phyloP scores from a whole-genome alignment of 1,140 invertebrate genomes.

The Pollicipes pollicipes region DNA sequence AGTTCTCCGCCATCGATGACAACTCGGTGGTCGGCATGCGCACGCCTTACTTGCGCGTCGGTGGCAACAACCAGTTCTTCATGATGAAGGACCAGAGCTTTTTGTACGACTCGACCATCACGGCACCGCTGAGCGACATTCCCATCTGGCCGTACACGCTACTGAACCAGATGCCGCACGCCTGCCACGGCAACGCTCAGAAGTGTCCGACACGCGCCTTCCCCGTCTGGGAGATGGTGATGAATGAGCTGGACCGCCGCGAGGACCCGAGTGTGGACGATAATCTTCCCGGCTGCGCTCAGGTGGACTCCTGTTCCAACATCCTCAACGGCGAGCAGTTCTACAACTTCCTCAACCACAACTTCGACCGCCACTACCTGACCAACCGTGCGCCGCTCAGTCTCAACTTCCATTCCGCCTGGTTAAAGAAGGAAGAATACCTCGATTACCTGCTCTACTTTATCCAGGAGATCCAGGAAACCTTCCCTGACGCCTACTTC shows the following conservation, averaged over 20 bases:
- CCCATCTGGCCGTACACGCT: slow-evolving; percentile 94
- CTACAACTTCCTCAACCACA: slow-evolving; percentile 88
- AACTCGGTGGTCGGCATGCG: slow-evolving; percentile 85
- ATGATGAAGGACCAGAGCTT: slow-evolving; percentile 97
- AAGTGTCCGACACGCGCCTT: slow-evolving; percentile 74
- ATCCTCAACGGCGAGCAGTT: slow-evolving; percentile 83
- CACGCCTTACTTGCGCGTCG: slow-evolving; percentile 77
- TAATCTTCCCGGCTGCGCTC: slow-evolving; percentile 78
- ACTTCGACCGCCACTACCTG: slow-evolving; percentile 86
- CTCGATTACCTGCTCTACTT: slow-evolving; percentile 82
- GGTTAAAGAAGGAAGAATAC: slow-evolving; percentile 88
- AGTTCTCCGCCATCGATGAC: slow-evolving; percentile 80
- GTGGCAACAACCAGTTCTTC: slow-evolving; percentile 89
- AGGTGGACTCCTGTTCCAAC: slow-evolving; percentile 92
- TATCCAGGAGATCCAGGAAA: slow-evolving; percentile 75
- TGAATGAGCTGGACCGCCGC: slow-evolving; percentile 82
- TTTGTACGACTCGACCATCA: slow-evolving; percentile 88
- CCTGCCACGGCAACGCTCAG: slow-evolving; percentile 82
- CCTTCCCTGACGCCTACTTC: slow-evolving; percentile 85
- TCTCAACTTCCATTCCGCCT: slow-evolving; percentile 87
- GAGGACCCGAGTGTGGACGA: slow-evolving; percentile 83
- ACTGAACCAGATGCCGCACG: slow-evolving; percentile 91
- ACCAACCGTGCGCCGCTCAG: slow-evolving; percentile 83
- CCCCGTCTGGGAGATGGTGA: slow-evolving; percentile 95
- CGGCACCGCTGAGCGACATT: slow-evolving; percentile 73